Evolutionary conservation across 2,113 vertebrate species (phyloP), one percentile per base, ranked within the genome.

Genomic region (Pao palembangensis): DNA sequence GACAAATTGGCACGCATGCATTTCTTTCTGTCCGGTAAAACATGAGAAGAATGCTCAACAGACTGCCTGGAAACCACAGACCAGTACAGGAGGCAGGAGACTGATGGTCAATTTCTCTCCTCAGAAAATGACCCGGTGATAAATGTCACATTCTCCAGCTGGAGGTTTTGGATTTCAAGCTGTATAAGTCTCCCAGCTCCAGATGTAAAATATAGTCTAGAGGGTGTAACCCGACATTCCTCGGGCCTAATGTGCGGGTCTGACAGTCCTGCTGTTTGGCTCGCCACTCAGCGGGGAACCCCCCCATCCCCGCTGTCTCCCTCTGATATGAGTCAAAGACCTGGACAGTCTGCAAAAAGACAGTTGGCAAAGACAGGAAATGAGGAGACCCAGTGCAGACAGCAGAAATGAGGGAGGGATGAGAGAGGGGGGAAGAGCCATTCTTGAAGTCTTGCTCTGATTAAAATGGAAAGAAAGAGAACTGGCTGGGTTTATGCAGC

Each of bases 291-390:
- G 67, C 66, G 71, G 78, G 75, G 80, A 84, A 80, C 70, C 65
- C 69, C 69, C 74, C 23, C 23, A 25, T 6, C 44, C 71, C 69
- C 68, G 51, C 47, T 55, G 41, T 68, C 38, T 76, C 61, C 55
- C 61, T 83, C 80, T 87, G 80, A 88, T 81, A 70, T 47, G 63
- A 81, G 67, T 84, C 71, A 85, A 85, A 82, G 58, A 60, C 69
- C 34, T 60, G 70, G 77, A 71, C 72, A 82, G 82, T 72, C 51
- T 69, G 65, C 69, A 50, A 62, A 71, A 78, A 68, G 80, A 84
- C 70, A 84, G 78, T 67, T 64, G 81, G 64, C 47, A 19, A 64
- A 64, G 55, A 81, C 41, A 86, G 87, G 85, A 91, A 88, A 89
- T 89, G 83, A 88, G 77, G 87, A 70, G 74, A 59, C 82, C 76